Percentiles rank a stretch among this genome's conserved stretches.
phyloP scores from a whole-genome alignment of 2,113 vertebrate genomes.

The Sitta europaea region DNA sequence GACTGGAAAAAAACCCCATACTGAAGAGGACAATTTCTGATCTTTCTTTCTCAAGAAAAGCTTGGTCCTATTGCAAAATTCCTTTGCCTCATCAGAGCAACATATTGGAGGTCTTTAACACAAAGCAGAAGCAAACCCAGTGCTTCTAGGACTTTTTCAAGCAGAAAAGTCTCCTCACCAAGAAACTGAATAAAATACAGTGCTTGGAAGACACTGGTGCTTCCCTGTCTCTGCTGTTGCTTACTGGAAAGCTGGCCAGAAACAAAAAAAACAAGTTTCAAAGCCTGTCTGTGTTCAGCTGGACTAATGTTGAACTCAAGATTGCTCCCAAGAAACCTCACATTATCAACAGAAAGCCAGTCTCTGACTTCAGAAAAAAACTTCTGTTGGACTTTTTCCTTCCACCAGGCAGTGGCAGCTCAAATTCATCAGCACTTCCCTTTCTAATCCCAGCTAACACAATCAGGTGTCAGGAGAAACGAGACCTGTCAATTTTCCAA shows the following conservation, averaged over 20 bases:
- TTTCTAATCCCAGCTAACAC: neutral
- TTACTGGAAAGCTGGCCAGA: neutral
- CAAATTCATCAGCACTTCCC: neutral
- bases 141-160: neutral
- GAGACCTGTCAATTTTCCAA: neutral
- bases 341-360: neutral
- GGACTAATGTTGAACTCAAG: neutral
- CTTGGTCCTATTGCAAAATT: neutral
- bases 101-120: neutral
- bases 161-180: neutral
- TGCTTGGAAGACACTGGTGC: neutral
- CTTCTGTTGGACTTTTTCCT: neutral
- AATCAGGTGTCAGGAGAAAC: neutral
- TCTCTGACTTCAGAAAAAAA: neutral
- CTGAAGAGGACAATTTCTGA: neutral
- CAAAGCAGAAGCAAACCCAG: neutral
- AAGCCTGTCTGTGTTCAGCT: conserved; percentile 5
- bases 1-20: neutral
- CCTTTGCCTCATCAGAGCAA: neutral
- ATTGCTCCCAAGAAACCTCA: neutral
- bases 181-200: neutral
- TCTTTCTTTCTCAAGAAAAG: neutral
- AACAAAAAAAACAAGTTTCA: neutral
- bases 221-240: neutral
- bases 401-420: neutral